These are phyloP conservation scores for Zygothrica quintamaculata DNA, from an alignment of 2,888 invertebrate genomes.

Conservation along the genomic window DNA sequence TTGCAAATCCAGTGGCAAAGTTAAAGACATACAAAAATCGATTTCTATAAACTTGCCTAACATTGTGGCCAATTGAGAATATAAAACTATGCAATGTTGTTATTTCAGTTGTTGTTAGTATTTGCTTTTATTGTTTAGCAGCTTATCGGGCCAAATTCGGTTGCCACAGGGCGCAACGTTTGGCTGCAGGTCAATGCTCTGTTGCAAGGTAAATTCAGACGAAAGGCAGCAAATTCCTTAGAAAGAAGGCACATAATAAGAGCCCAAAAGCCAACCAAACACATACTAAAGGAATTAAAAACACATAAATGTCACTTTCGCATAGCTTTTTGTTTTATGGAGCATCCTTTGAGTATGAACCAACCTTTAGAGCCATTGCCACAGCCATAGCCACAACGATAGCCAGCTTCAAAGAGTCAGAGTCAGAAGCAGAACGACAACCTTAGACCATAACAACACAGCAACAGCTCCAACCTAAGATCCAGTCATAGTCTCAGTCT, in stretches of 20 bases:
- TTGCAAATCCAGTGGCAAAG: no score
- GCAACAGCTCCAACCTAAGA: no score
- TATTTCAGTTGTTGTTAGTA: conserved; percentile 6
- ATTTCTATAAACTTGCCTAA: conserved; percentile 3
- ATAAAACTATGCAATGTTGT: conserved; percentile 31
- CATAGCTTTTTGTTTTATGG: conserved; percentile 76
- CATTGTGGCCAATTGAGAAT: neutral
- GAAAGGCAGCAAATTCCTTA: conserved; percentile 61
- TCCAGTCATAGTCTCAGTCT: neutral
- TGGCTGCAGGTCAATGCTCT: conserved; percentile 66
- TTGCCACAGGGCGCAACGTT: conserved; percentile 4
- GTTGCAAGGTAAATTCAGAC: conserved; percentile 66
- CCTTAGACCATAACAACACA: no score
- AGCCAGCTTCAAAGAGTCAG: no score
- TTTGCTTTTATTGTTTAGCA: conserved; percentile 2
- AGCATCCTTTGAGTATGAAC: conserved; percentile 55
- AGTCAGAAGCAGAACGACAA: conserved; percentile 6
- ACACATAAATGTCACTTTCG: conserved; percentile 78
- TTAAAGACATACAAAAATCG: no score
- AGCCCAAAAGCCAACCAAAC: conserved; percentile 23
- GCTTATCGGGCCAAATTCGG: conserved; percentile 1
- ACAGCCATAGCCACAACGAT: neutral
- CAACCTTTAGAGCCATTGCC: conserved; percentile 13
- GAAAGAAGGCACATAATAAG: conserved; percentile 57
- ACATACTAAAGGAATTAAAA: conserved; percentile 67